Evolutionary conservation across 2,113 vertebrate genomes (phyloP).

Genomic region (Sitta europaea): DNA sequence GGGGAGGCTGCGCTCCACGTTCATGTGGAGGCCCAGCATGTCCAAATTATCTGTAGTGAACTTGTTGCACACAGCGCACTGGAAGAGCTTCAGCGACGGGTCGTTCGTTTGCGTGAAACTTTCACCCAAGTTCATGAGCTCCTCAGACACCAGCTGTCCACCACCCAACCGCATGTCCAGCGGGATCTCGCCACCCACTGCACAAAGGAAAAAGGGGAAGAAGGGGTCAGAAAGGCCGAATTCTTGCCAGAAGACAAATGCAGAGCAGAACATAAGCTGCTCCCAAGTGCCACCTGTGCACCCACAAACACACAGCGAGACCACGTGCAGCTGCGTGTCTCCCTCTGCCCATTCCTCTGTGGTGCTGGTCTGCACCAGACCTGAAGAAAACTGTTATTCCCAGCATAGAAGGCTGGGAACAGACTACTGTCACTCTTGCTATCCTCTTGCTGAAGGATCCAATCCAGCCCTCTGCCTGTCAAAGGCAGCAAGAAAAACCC

Average conservation of each 20-base stretch:
- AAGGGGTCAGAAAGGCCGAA: conserved; percentile 34
- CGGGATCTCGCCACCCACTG: conserved; percentile 94
- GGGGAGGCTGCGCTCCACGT: conserved; percentile 88
- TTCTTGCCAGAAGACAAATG: background rate
- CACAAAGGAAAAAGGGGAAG: conserved; percentile 2
- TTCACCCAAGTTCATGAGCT: conserved; percentile 97
- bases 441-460: background rate
- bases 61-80: conserved; percentile 97
- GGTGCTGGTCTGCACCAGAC: background rate
- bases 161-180: conserved; percentile 92
- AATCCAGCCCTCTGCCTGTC: background rate
- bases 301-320: background rate
- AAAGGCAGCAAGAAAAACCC: background rate
- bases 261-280: background rate
- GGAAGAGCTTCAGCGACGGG: conserved; percentile 97
- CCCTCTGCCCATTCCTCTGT: accelerated
- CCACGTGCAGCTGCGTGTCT: background rate
- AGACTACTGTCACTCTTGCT: background rate
- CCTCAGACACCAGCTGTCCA: conserved; percentile 95
- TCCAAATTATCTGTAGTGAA: conserved; percentile 98
- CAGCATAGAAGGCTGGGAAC: accelerated
- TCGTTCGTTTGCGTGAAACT: conserved; percentile 95
- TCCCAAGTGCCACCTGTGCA: background rate
- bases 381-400: background rate
- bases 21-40: conserved; percentile 95